Evolutionary conservation across 2,888 invertebrate species (phyloP).

Genomic region (Phortica okadai): DNA sequence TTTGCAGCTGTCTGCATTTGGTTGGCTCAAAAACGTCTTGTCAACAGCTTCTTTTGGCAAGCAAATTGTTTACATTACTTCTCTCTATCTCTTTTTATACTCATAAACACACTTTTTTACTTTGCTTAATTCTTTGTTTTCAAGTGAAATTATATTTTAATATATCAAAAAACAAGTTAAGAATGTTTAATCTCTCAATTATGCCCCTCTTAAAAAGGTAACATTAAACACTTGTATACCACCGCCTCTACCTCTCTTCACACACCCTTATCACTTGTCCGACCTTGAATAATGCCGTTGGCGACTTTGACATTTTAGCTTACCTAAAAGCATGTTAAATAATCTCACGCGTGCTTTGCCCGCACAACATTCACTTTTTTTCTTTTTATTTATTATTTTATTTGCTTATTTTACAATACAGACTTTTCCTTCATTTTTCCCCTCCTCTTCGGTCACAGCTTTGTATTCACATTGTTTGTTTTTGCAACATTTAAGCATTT

Average conservation of each 20-base stretch:
- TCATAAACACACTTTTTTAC: too few species aligned
- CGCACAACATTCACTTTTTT: background rate
- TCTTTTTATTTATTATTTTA: too few species aligned
- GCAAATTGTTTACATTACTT: too few species aligned
- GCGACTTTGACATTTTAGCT: background rate
- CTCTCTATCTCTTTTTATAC: too few species aligned
- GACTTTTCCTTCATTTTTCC: too few species aligned
- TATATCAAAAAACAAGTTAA: background rate
- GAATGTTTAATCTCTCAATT: background rate
- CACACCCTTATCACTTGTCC: background rate
- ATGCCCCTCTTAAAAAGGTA: background rate
- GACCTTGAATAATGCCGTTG: background rate
- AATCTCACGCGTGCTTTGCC: constrained; percentile 4
- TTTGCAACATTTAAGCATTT: too few species aligned
- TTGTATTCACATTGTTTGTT: too few species aligned
- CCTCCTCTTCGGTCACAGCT: too few species aligned
- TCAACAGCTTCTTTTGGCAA: too few species aligned
- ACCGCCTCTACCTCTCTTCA: too few species aligned
- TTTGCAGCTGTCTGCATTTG: constrained; percentile 3
- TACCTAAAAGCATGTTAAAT: constrained; percentile 8
- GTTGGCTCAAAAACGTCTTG: background rate
- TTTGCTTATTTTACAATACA: too few species aligned
- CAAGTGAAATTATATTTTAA: background rate
- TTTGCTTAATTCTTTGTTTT: too few species aligned
- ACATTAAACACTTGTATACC: background rate